phyloP scores from a whole-genome alignment of 2,113 vertebrate species.

The Mionectes macconnelli region DNA sequence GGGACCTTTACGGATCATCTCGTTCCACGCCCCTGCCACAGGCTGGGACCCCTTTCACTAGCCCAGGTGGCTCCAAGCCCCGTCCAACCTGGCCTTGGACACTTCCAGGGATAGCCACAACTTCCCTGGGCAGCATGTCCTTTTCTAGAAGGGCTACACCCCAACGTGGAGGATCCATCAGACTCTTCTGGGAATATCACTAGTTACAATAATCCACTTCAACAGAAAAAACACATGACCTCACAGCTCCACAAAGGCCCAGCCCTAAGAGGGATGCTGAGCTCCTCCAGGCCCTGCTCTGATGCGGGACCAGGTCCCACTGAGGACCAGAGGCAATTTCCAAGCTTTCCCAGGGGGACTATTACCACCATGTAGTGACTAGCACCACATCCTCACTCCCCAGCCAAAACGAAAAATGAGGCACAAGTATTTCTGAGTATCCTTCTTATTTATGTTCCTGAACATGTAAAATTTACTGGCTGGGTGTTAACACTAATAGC shows the following conservation, averaged over 20 bases:
- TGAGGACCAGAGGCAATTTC: not conserved
- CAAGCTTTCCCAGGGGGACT: not conserved
- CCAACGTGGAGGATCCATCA: not conserved
- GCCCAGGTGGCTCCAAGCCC: not conserved
- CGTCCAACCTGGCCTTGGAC: rapidly evolving
- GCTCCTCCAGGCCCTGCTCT: not conserved
- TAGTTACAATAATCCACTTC: not conserved
- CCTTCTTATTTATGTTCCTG: constrained; percentile 18
- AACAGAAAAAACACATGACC: not conserved
- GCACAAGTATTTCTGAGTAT: constrained; percentile 32
- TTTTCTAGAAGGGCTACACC: not conserved
- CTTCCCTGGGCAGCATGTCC: not conserved
- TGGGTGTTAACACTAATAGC: constrained; percentile 50
- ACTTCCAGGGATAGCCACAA: not conserved
- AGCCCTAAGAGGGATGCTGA: not conserved
- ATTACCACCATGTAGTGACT: not conserved
- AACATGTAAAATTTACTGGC: constrained; percentile 43
- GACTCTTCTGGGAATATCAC: not conserved
- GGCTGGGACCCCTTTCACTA: not conserved
- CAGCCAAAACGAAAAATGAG: constrained; percentile 22
- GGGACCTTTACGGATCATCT: not conserved
- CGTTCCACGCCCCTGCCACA: rapidly evolving
- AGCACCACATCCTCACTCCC: not conserved
- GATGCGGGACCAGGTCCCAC: not conserved
- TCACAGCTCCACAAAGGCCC: not conserved